Base-by-base conservation (phyloP, 1,140 invertebrate genomes). In the Drosophila melanica region DNA sequence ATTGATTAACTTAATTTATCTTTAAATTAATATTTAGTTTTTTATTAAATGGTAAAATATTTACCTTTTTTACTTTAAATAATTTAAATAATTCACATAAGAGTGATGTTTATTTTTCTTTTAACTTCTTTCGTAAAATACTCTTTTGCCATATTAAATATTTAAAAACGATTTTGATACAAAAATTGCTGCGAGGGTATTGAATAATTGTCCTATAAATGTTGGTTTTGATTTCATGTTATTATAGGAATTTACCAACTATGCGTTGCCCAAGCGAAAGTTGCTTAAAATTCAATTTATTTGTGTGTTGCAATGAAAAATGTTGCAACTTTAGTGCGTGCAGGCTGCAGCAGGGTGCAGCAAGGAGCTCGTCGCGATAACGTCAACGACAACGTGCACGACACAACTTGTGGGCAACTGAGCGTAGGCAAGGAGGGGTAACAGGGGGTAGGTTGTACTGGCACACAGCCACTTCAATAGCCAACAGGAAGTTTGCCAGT, bases 221-320 rank as follows among this genome's bases (percentile, higher is more conserved):
- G 2, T 0, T 12, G 10, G 6, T 18, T 59, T 20, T 41, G 45
- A 48, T 58, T 67, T 37, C 10, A 47, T 60, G 47, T 71, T 62
- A 68, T 78, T 89, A 60, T 69, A 82, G 68, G 87, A 82, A 82
- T 79, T 89, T 82, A 39, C 57, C 53, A 82, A 76, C 75, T 68
- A 71, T 82, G 50, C 18, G 60, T 42, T 73, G 71, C 35, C 55
- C 47, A 63, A 53, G 72, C 39, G 50, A 89, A 87, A 87, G 79
- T 89, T 87, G 68, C 84, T 82, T 79, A 74, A 87, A 86, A 87
- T 87, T 87, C 71, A 87, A 87, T 87, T 87, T 82, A 87, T 87
- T 89, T 82, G 84, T 89, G 48, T 86, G 79, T 73, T 80, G 81
- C 72, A 79, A 79, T 71, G 67, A 72, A 81, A 84, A 85, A 80